These are phyloP conservation scores for Pseudochaenichthys georgianus DNA, from an alignment of 2,797 vertebrate genomes.

Conservation along the genomic window DNA sequence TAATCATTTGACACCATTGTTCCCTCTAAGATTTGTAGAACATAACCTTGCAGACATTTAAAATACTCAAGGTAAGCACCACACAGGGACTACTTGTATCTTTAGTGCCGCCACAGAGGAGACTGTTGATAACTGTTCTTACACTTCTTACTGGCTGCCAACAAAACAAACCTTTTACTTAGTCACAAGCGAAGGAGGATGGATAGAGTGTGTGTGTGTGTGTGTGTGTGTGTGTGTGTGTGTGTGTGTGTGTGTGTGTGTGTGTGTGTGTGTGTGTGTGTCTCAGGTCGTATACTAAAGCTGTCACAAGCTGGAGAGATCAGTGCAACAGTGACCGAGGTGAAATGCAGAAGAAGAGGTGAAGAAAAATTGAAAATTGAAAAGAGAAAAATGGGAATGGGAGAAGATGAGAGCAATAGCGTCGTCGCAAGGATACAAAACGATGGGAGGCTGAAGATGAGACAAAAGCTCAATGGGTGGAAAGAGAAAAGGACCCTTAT, in stretches of 20 bases:
- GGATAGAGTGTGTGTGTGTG: background rate
- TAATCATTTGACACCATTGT: background rate
- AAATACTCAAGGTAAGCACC: background rate
- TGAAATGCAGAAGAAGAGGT: background rate
- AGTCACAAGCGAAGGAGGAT: background rate
- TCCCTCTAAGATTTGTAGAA: background rate
- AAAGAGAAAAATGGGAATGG: too few relatives aligned
- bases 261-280: background rate
- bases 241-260: background rate
- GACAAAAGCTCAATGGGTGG: background rate
- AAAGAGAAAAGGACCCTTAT: background rate
- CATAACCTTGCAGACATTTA: background rate
- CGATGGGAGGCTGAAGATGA: background rate
- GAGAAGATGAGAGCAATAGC: background rate
- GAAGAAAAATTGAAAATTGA: background rate
- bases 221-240: background rate
- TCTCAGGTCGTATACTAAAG: slow-evolving; percentile 4
- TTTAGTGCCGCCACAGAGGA: background rate
- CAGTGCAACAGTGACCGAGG: background rate
- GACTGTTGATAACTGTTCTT: background rate
- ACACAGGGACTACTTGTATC: background rate
- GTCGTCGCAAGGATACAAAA: background rate
- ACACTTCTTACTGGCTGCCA: background rate
- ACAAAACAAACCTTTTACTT: slow-evolving; percentile 9
- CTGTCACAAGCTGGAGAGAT: background rate